phyloP scores from a whole-genome alignment of 2,113 vertebrate genomes.

The Syngnathoides biaculeatus region DNA sequence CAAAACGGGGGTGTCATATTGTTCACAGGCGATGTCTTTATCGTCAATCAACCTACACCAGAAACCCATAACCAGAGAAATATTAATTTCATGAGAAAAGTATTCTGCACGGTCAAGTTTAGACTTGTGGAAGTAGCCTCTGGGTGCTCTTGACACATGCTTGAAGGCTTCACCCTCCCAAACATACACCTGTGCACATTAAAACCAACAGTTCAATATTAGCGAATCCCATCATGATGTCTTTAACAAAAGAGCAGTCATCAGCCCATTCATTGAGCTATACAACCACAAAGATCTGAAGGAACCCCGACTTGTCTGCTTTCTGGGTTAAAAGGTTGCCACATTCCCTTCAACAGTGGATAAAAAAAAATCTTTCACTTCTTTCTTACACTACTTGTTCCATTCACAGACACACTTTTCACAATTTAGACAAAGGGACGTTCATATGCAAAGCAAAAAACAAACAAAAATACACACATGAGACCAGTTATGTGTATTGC shows the following conservation, averaged over 20 bases:
- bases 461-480: neutral
- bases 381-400: neutral
- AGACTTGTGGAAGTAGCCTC: conserved; percentile 23
- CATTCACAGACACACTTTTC: neutral
- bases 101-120: conserved; percentile 23
- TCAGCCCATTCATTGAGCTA: conserved; percentile 8
- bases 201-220: conserved; percentile 9
- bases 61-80: neutral
- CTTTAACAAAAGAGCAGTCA: conserved; percentile 25
- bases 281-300: conserved; percentile 16
- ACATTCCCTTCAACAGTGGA: neutral
- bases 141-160: conserved; percentile 22
- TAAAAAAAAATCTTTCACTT: neutral
- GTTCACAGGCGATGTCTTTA: neutral
- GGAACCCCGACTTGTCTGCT: conserved; percentile 18
- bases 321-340: conserved; percentile 21
- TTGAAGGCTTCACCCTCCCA: conserved; percentile 41
- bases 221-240: conserved; percentile 32
- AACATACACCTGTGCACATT: conserved; percentile 37
- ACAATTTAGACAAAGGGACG: neutral
- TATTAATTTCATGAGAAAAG: conserved; percentile 14
- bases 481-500: neutral
- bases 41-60: neutral
- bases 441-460: neutral
- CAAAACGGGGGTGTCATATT: neutral